Base-by-base conservation (phyloP, 2,888 invertebrate species). In the Drosophila siamana region DNA sequence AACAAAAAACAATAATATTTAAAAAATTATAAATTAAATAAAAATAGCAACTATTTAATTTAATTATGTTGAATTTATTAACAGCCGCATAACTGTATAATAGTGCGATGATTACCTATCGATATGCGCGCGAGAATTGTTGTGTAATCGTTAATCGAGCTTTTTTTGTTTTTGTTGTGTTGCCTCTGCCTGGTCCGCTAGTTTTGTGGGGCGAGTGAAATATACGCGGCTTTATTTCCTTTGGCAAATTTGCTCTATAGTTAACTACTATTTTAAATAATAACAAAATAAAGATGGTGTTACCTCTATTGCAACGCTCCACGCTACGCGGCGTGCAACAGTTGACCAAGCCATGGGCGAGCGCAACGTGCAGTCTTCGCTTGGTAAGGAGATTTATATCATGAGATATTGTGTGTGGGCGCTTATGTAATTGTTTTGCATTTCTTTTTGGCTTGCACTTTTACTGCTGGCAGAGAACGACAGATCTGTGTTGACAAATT, bases 271-370 rank as follows among this genome's bases (percentile, higher is more conserved):
- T 46, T 33, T n/a, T 3, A 33, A 33, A n/a, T 33, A 47, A 40
- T 38, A 11, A 62, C 41, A 40, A 11, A 30, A 47, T 30, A 65
- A 89, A 78, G 59, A 91, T 91, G 91, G 86, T 90, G 65, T 64
- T 89, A 61, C 87, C 89, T 64, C 36, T 89, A 59, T 62, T 91
- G 30, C 88, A 89, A 62, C 86, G 82, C 56, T 83, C 90, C 62
- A 74, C 87, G 66, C 66, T 86, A n/a, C 84, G 86, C 33, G 84
- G 86, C 51, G 69, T 88, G 54, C 90, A 90, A 69, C 91, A 90
- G 74, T 67, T 91, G 54, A 86, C 82, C 55, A 85, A 84, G 69
- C 80, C 71, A 54, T 82, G 84, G 84, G 62, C 81, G 4, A 55
- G 64, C 47, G 70, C 66, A 46, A 41, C 59, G 60, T 74, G 50